Percentiles rank a stretch among this genome's conserved stretches.
Conservation (phyloP, 2,113 vertebrate species). For the Channa argus region DNA sequence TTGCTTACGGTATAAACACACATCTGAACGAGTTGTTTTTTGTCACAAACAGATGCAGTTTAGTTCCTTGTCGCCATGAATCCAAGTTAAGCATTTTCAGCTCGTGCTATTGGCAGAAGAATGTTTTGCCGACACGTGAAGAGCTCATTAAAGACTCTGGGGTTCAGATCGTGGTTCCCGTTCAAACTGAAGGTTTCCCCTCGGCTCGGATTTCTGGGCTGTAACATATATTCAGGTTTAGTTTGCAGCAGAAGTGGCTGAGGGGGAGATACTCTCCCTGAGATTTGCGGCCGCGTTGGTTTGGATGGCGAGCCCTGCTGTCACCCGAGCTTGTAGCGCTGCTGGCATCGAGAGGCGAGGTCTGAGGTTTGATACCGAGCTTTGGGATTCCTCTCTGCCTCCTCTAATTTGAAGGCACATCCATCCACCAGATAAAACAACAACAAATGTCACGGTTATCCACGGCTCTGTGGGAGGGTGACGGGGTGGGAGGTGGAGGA, state of each 20-base stretch:
- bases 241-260: conserved; percentile 1
- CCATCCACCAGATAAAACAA: conserved; percentile 34
- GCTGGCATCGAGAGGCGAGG: conserved; percentile 1
- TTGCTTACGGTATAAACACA: background rate
- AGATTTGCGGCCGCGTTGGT: conserved; percentile 26
- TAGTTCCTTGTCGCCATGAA: background rate
- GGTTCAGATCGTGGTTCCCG: conserved; percentile 3
- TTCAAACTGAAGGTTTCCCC: background rate
- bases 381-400: conserved; percentile 8
- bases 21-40: background rate
- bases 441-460: background rate
- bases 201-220: background rate
- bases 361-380: conserved; percentile 21
- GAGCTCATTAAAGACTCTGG: background rate
- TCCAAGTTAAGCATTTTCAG: background rate
- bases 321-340: conserved; percentile 14
- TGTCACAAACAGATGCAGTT: background rate
- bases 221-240: conserved; percentile 1
- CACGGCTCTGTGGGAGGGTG: background rate
- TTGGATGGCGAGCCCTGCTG: background rate
- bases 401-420: conserved; percentile 32
- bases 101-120: background rate
- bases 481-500: background rate
- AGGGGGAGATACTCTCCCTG: conserved; percentile 22
- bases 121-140: background rate